Conservation (phyloP, 2,888 invertebrate species). For the Cheilosia impressa region DNA sequence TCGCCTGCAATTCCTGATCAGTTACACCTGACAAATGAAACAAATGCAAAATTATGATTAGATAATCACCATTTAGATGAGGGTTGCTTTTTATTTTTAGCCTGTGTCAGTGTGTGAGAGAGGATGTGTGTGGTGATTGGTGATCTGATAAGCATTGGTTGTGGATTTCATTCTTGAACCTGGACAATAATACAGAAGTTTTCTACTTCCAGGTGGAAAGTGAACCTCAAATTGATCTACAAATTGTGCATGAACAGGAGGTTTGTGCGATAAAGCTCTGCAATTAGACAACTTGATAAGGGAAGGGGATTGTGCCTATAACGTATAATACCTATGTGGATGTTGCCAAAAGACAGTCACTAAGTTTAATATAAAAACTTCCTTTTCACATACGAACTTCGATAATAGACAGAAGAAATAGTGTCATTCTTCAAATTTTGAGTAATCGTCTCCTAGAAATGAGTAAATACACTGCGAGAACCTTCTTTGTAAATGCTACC, state of each 20-base stretch:
- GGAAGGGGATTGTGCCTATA: background rate
- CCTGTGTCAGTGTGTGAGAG: background rate
- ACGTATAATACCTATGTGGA: background rate
- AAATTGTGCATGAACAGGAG: slow-evolving; percentile 32
- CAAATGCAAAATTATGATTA: slow-evolving; percentile 61
- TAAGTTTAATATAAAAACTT: too few species aligned
- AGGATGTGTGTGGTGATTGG: background rate
- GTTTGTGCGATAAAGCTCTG: slow-evolving; percentile 11
- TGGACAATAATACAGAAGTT: background rate
- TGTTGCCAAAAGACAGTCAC: too few species aligned
- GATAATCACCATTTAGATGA: slow-evolving; percentile 38
- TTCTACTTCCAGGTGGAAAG: slow-evolving; percentile 48
- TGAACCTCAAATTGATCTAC: slow-evolving; percentile 55
- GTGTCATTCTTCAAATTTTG: too few species aligned
- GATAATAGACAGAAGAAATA: too few species aligned
- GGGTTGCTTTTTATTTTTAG: background rate
- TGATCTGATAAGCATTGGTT: slow-evolving; percentile 37
- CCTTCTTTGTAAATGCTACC: too few species aligned
- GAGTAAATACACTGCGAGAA: too few species aligned
- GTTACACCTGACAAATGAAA: slow-evolving; percentile 84
- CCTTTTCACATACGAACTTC: too few species aligned
- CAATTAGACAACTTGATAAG: slow-evolving; percentile 27
- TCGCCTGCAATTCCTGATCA: slow-evolving; percentile 89
- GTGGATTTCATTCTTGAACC: slow-evolving; percentile 69
- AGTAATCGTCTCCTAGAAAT: too few species aligned